A percentile compares a stretch with the other conserved stretches of the same genome.
Evolutionary conservation across 2,888 invertebrate species (phyloP).

Genomic region (Lepas anatifera): DNA sequence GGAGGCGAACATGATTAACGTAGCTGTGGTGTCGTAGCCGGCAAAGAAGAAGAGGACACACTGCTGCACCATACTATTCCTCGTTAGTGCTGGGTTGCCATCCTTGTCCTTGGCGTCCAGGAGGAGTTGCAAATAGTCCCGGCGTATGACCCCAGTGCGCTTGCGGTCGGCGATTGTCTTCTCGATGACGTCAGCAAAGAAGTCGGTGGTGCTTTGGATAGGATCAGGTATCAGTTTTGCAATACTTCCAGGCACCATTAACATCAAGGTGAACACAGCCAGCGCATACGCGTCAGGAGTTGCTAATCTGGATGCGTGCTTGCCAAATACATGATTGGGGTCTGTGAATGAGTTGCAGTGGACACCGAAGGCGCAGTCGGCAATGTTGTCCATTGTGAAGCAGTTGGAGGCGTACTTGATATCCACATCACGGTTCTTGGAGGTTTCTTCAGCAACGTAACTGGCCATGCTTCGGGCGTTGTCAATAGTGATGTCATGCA

Average conservation of each 20-base stretch:
- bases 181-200: neutral
- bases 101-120: too few relatives aligned
- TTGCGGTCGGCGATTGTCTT: neutral
- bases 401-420: conserved; percentile 45
- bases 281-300: neutral
- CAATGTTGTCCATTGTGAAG: conserved; percentile 49
- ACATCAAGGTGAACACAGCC: neutral
- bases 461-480: neutral
- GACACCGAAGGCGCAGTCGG: conserved; percentile 48
- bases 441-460: neutral
- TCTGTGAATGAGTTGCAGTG: conserved; percentile 46
- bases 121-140: neutral
- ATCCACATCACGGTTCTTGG: conserved; percentile 30
- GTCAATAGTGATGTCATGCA: neutral
- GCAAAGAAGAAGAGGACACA: neutral
- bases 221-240: neutral
- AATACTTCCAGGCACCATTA: neutral
- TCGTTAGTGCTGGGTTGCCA: too few relatives aligned
- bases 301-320: neutral
- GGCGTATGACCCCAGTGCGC: neutral
- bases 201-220: neutral
- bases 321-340: conserved; percentile 30
- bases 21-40: neutral
- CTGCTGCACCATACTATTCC: neutral
- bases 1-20: neutral